Base-by-base conservation (phyloP, 37 sponge, comb jelly and placozoan genomes). In the Aplysina aerophoba region DNA sequence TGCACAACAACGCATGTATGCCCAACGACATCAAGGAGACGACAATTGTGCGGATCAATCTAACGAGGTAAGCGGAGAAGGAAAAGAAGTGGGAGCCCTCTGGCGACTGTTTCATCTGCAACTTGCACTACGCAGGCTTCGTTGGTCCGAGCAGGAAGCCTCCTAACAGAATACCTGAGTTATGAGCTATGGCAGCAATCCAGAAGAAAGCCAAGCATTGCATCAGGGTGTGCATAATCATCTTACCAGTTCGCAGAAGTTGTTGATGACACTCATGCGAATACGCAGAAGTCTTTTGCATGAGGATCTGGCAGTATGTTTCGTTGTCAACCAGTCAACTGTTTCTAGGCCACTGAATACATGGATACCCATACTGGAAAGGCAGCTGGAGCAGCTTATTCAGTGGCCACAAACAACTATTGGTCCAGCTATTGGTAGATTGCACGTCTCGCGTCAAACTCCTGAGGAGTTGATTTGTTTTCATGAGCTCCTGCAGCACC, bases 401-500 rank as follows among this genome's bases (percentile, higher is more conserved):
- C 28, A 65, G 31, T 65, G 67, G 67, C 8, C 67, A 11, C 67
- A 65, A 65, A 33, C 67, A 31, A 65, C 67, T 33, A 8, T 31
- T 65, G 67, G 67, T 11, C 50, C 50, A 44, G 8, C 50, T n/a
- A n/a, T n/a, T n/a, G n/a, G n/a, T n/a, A n/a, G n/a, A 41, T 79
- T 91, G 15, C 92, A 91, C 57, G 25, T 84, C 40, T 59, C 85
- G 0, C 75, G 85, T 25, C 56, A 78, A 5, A 61, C 33, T 54
- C 35, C 22, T 3, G 84, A 91, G 30, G 56, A 79, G 36, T 68
- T 84, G 81, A 85, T 88, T 77, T n/a, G n/a, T n/a, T n/a, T n/a
- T n/a, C n/a, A n/a, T n/a, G n/a, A n/a, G n/a, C n/a, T n/a, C n/a
- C n/a, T n/a, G n/a, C n/a, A n/a, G n/a, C n/a, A n/a, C n/a, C n/a